Percentiles rank a stretch among this genome's conserved stretches.
Conservation (phyloP, 2,113 vertebrate species). For the Origma solitaria region DNA sequence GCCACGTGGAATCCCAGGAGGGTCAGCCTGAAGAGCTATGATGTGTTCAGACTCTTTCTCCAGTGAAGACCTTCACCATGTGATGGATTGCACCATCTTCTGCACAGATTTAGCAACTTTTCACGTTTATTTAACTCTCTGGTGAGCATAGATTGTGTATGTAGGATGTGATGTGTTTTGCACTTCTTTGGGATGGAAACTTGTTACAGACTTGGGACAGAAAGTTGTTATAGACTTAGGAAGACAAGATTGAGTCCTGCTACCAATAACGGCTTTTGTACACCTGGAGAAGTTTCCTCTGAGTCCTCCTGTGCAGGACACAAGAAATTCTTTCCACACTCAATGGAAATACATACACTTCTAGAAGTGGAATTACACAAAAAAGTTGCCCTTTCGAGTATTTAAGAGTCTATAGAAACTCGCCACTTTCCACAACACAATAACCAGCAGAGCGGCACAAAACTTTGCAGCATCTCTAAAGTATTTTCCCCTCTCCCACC, state of each 20-base stretch:
- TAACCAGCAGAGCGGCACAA: neutral
- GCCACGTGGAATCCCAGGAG: neutral
- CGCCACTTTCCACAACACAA: neutral
- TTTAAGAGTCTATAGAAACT: neutral
- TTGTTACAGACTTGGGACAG: neutral
- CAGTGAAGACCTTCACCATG: neutral
- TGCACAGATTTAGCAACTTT: neutral
- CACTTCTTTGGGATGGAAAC: neutral
- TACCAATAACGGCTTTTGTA: neutral
- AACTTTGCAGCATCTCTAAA: neutral
- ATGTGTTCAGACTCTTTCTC: neutral
- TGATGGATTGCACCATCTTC: neutral
- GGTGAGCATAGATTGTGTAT: fast-evolving
- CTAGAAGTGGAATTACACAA: neutral
- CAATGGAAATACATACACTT: neutral
- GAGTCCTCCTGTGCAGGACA: neutral
- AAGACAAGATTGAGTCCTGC: neutral
- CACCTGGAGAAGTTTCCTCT: neutral
- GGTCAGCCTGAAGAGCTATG: neutral
- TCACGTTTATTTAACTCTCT: neutral
- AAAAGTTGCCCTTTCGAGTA: neutral
- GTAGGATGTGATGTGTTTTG: fast-evolving
- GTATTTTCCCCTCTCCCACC: neutral
- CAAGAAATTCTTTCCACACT: neutral
- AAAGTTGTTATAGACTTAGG: neutral